Conservation (phyloP, 2,888 invertebrate species). For the Portevinia maculata region DNA sequence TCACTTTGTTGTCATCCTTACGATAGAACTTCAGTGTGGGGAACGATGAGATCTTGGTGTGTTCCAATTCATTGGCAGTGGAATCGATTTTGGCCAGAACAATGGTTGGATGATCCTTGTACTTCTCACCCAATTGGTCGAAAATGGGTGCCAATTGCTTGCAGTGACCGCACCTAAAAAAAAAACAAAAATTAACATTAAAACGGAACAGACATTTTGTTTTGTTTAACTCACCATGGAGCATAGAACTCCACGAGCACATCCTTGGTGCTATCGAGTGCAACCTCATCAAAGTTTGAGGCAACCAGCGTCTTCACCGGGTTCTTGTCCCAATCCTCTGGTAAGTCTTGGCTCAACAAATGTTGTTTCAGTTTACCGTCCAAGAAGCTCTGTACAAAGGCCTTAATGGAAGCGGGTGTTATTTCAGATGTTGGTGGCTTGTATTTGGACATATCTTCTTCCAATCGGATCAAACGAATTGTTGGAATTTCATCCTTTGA, state of each 20-base stretch:
- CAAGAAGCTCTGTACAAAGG: constrained; percentile 94
- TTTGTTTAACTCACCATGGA: constrained; percentile 88
- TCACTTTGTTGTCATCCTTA: constrained; percentile 93
- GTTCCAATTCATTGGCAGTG: constrained; percentile 98
- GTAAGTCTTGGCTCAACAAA: constrained; percentile 95
- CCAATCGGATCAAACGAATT: constrained; percentile 95
- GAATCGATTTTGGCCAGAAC: constrained; percentile 99
- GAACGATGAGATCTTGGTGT: constrained; percentile 96
- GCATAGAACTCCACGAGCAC: constrained; percentile 99
- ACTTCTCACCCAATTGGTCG: constrained; percentile 97
- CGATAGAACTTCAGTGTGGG: constrained; percentile 97
- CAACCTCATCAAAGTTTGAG: constrained; percentile 97
- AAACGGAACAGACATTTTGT: background rate
- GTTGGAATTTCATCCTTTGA: constrained; percentile 96
- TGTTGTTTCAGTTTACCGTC: constrained; percentile 97
- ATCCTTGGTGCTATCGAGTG: constrained; percentile 92
- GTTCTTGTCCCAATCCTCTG: constrained; percentile 98
- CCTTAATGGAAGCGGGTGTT: constrained; percentile 81
- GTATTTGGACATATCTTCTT: constrained; percentile 99
- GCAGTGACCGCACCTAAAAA: constrained; percentile 94
- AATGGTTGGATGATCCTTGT: constrained; percentile 90
- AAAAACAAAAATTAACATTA: background rate
- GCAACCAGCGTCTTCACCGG: constrained; percentile 97
- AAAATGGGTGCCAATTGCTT: constrained; percentile 98
- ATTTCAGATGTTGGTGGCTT: constrained; percentile 88